These are phyloP conservation scores for Pseudoips prasinana DNA, from an alignment of 2,888 invertebrate genomes.

Conservation along the genomic window DNA sequence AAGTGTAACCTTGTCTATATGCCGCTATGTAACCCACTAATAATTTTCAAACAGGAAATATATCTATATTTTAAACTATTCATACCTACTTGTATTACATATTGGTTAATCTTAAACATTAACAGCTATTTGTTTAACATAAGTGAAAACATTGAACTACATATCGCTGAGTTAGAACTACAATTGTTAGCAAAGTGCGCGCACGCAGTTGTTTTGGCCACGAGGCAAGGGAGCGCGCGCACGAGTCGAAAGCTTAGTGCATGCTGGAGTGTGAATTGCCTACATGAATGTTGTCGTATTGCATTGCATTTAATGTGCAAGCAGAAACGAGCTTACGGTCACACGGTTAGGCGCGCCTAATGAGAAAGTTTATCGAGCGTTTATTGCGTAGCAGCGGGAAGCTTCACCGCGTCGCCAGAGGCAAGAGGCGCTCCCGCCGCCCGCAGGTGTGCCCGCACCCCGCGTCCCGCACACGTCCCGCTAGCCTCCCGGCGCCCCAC, in stretches of 20 bases:
- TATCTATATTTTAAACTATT: no score
- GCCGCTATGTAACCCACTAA: no score
- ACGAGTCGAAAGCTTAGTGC: constrained; percentile 43
- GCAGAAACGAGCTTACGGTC: constrained; percentile 77
- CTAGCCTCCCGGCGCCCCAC: constrained; percentile 46
- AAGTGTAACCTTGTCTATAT: no score
- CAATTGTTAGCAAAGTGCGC: constrained; percentile 33
- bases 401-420: constrained; percentile 62
- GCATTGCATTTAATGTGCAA: constrained; percentile 67
- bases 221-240: constrained; percentile 37
- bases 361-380: constrained; percentile 82
- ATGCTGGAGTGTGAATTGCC: constrained; percentile 56
- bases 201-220: constrained; percentile 35
- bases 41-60: no score
- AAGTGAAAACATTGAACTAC: no score
- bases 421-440: constrained; percentile 62
- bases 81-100: no score
- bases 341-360: constrained; percentile 80
- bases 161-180: no score
- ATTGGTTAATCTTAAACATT: no score
- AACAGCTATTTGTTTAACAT: no score
- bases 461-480: constrained; percentile 42
- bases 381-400: constrained; percentile 81
- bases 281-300: constrained; percentile 61
- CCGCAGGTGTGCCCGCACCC: constrained; percentile 67